Evolutionary conservation across 2,113 vertebrate species (phyloP).

Genomic region (Misgurnus mizolepis): DNA sequence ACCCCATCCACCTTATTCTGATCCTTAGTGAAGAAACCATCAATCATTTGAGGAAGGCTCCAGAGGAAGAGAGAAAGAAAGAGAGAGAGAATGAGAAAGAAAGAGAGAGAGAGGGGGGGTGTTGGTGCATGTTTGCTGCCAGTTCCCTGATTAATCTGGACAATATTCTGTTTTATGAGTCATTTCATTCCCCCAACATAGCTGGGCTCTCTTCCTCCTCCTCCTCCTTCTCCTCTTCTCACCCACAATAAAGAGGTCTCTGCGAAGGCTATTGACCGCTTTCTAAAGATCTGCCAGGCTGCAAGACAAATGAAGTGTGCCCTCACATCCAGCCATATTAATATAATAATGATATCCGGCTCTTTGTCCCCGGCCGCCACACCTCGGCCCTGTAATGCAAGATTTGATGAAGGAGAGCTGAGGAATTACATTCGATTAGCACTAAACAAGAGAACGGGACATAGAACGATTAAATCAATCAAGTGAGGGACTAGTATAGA

Average conservation of each 20-base stretch:
- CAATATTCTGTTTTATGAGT: constrained; percentile 72
- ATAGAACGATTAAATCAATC: constrained; percentile 71
- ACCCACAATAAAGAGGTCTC: constrained; percentile 62
- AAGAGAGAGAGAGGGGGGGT: constrained; percentile 47
- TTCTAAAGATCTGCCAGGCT: constrained; percentile 68
- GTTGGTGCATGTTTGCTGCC: constrained; percentile 54
- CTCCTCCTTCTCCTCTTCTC: constrained; percentile 8
- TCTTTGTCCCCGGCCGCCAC: constrained; percentile 62
- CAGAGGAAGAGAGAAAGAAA: background rate
- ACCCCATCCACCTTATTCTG: background rate
- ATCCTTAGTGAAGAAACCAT: constrained; percentile 20
- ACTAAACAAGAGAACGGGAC: constrained; percentile 76
- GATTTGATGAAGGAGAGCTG: constrained; percentile 70
- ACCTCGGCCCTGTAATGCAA: constrained; percentile 65
- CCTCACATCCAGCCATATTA: constrained; percentile 70
- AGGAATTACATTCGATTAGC: constrained; percentile 79
- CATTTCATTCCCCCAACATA: constrained; percentile 75
- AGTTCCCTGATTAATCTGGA: constrained; percentile 72
- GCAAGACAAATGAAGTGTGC: constrained; percentile 75
- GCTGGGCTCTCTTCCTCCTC: constrained; percentile 50
- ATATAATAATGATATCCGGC: constrained; percentile 78
- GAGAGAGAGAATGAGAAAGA: background rate
- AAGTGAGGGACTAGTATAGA: constrained; percentile 55
- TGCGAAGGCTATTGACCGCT: constrained; percentile 74
- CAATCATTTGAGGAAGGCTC: constrained; percentile 31